phyloP scores from a whole-genome alignment of 53 echinoderm and acorn worm genomes.

The Holothuria scabra region DNA sequence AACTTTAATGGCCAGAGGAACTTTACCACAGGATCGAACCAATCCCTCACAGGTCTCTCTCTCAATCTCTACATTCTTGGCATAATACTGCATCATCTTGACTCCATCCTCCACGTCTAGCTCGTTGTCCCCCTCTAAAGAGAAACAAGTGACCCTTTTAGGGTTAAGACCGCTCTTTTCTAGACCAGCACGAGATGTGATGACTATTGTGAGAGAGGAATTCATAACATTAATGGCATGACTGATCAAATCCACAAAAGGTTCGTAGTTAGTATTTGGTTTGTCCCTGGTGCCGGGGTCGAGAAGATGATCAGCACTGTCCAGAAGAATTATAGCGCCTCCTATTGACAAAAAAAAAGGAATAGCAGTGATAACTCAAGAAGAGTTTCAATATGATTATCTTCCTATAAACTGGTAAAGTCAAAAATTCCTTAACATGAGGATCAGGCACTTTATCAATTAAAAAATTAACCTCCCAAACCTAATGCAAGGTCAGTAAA shows the following conservation, averaged over 20 bases:
- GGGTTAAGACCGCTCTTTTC: constrained; percentile 59
- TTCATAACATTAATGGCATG: constrained; percentile 79
- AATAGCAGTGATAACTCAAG: neutral
- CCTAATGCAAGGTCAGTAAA: too few relatives aligned
- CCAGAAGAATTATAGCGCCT: constrained; percentile 81
- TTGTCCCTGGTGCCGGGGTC: constrained; percentile 66
- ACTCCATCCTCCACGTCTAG: constrained; percentile 78
- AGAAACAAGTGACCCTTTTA: constrained; percentile 46
- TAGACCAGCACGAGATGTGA: constrained; percentile 82
- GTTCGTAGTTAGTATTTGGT: constrained; percentile 63
- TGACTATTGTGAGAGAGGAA: constrained; percentile 69
- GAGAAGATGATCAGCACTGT: constrained; percentile 90
- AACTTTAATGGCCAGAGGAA: constrained; percentile 88
- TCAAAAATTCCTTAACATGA: too few relatives aligned
- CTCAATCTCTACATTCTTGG: constrained; percentile 67
- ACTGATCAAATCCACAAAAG: constrained; percentile 66
- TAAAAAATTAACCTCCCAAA: too few relatives aligned
- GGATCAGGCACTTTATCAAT: too few relatives aligned
- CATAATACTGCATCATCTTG: constrained; percentile 81
- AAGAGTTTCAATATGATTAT: too few relatives aligned
- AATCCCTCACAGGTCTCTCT: constrained; percentile 69
- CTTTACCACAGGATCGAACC: constrained; percentile 79
- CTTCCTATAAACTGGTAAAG: too few relatives aligned
- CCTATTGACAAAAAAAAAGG: constrained; percentile 43
- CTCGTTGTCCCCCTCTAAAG: constrained; percentile 81